Evolutionary conservation across 2,797 vertebrate genomes (phyloP).

Genomic region (Nannoperca obscura): DNA sequence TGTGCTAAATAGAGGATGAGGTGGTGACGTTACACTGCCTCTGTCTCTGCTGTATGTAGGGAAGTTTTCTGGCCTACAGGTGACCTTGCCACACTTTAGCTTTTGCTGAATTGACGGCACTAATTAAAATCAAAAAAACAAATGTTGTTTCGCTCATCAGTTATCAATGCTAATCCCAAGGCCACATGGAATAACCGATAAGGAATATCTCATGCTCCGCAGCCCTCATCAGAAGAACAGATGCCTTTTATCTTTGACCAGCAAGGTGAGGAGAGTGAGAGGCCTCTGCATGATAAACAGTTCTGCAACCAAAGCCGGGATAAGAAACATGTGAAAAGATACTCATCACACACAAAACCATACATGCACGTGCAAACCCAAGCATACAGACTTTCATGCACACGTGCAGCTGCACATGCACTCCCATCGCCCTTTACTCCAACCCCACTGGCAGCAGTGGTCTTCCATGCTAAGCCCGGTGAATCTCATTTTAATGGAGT

Average conservation of each 20-base stretch:
- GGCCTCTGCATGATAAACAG: constrained; percentile 43
- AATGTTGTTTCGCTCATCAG: neutral
- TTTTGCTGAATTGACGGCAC: constrained; percentile 24
- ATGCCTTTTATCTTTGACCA: constrained; percentile 61
- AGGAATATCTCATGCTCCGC: constrained; percentile 32
- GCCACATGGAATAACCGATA: constrained; percentile 35
- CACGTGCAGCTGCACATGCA: constrained; percentile 8
- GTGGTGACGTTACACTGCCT: neutral
- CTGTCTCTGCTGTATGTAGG: neutral
- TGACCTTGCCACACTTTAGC: constrained; percentile 38
- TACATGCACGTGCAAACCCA: neutral
- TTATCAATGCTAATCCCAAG: constrained; percentile 56
- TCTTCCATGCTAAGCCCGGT: constrained; percentile 67
- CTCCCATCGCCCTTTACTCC: constrained; percentile 22
- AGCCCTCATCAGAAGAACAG: constrained; percentile 44
- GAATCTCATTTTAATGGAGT: constrained; percentile 82
- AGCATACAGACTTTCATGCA: neutral
- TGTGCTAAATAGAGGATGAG: neutral
- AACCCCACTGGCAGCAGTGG: constrained; percentile 41
- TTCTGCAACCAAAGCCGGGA: constrained; percentile 8
- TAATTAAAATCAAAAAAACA: constrained; percentile 25
- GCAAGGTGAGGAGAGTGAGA: constrained; percentile 25
- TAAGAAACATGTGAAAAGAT: neutral
- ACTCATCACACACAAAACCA: neutral
- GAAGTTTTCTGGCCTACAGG: neutral